Percentiles rank a stretch among this genome's conserved stretches.
Evolutionary conservation across 2,797 vertebrate species (phyloP).

Genomic region (Crenichthys baileyi): DNA sequence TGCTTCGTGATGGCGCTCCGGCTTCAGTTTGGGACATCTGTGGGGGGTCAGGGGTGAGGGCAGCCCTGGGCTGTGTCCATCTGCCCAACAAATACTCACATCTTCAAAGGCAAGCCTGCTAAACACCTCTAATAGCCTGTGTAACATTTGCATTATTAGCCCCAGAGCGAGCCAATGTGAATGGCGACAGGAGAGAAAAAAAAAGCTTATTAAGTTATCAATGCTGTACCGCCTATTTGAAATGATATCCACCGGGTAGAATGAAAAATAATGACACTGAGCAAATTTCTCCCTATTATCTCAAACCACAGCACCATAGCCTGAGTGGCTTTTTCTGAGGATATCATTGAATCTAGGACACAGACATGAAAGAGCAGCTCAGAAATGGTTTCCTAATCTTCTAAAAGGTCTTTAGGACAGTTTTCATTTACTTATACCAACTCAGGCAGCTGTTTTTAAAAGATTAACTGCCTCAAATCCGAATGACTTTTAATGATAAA

Average conservation of each 20-base stretch:
- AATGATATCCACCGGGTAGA: constrained; percentile 42
- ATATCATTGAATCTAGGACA: constrained; percentile 73
- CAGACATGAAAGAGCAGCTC: constrained; percentile 69
- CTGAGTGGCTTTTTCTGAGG: constrained; percentile 47
- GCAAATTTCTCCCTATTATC: constrained; percentile 56
- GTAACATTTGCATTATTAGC: constrained; percentile 56
- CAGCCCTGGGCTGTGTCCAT: constrained; percentile 86
- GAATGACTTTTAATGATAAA: not conserved
- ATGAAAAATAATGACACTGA: constrained; percentile 66
- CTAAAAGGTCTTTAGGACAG: constrained; percentile 65
- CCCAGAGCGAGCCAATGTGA: constrained; percentile 38
- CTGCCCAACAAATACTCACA: constrained; percentile 82
- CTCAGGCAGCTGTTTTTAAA: constrained; percentile 25
- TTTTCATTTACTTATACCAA: constrained; percentile 59
- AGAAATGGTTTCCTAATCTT: constrained; percentile 71
- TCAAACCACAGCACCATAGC: constrained; percentile 42
- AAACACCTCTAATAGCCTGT: constrained; percentile 68
- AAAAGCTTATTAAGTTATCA: constrained; percentile 52
- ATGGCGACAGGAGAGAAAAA: constrained; percentile 12
- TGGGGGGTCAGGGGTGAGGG: constrained; percentile 85
- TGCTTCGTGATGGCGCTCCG: constrained; percentile 71
- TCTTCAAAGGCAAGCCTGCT: constrained; percentile 62
- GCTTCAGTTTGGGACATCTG: constrained; percentile 85
- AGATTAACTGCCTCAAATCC: constrained; percentile 19
- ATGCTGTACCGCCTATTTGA: constrained; percentile 40